phyloP scores from a whole-genome alignment of 2,888 invertebrate species.

The Hydroisotoma schaefferi region DNA sequence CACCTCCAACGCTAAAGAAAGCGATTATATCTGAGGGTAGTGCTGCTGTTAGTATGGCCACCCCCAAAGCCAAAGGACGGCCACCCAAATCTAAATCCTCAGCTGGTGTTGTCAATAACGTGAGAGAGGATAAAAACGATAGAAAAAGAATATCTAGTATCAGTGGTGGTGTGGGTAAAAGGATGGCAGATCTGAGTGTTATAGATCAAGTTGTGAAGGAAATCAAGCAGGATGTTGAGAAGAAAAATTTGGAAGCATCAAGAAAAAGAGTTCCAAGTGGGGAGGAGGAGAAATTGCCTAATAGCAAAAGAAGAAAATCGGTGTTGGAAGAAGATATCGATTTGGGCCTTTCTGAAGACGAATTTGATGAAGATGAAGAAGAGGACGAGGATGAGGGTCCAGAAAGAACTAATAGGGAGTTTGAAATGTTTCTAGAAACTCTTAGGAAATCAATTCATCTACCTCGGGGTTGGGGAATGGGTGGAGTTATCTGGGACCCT shows the following conservation, averaged over 20 bases:
- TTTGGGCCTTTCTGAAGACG: slow-evolving; percentile 3
- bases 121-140: neutral
- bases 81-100: neutral
- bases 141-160: neutral
- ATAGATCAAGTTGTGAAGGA: slow-evolving; percentile 6
- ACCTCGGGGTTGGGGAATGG: slow-evolving; percentile 42
- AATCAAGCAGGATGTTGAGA: neutral
- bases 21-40: neutral
- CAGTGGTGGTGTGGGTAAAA: neutral
- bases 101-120: neutral
- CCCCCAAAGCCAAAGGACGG: neutral
- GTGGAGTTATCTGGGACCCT: slow-evolving; percentile 45
- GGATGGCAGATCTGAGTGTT: slow-evolving; percentile 10
- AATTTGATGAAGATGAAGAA: slow-evolving; percentile 3
- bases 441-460: slow-evolving; percentile 29
- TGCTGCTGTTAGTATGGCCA: neutral
- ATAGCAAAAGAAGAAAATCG: neutral
- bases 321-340: slow-evolving; percentile 11
- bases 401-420: slow-evolving; percentile 30
- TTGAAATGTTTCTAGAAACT: slow-evolving; percentile 36
- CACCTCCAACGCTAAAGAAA: slow-evolving; percentile 1
- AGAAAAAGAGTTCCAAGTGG: neutral
- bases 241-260: neutral
- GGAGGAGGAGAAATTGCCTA: neutral
- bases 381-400: slow-evolving; percentile 15